These are phyloP conservation scores for Campylorhamphus procurvoides DNA, from an alignment of 2,113 vertebrate genomes.

Conservation along the genomic window DNA sequence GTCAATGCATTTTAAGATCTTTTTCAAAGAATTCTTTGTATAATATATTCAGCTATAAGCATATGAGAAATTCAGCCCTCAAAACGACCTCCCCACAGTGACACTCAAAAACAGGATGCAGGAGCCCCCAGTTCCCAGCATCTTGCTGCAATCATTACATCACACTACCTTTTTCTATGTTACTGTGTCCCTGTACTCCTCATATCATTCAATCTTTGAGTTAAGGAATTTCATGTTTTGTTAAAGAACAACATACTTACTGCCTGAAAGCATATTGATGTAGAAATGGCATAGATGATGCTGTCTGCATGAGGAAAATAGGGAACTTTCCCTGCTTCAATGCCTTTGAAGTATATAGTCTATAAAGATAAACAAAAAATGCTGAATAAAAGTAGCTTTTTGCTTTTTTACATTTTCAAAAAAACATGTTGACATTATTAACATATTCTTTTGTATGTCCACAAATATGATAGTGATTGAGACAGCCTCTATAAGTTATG, in stretches of 20 bases:
- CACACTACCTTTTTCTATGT: not conserved
- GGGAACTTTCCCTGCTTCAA: slow-evolving; percentile 92
- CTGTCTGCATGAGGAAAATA: slow-evolving; percentile 97
- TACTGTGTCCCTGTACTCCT: not conserved
- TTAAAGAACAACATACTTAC: slow-evolving; percentile 78
- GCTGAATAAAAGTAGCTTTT: not conserved
- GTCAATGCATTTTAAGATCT: not conserved
- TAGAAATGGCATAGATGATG: slow-evolving; percentile 93
- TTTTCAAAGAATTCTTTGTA: not conserved
- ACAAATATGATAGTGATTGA: not conserved
- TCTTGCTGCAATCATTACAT: not conserved
- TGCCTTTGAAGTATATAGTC: slow-evolving; percentile 98
- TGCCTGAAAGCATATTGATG: slow-evolving; percentile 97
- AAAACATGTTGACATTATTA: not conserved
- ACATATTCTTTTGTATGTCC: not conserved
- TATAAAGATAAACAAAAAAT: slow-evolving; percentile 57
- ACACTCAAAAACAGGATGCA: not conserved
- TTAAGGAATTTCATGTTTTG: not conserved
- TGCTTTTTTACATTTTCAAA: not conserved
- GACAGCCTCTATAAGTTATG: not conserved
- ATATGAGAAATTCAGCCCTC: not conserved
- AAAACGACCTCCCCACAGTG: not conserved
- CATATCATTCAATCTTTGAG: not conserved
- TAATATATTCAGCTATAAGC: not conserved
- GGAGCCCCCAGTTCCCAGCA: not conserved